A percentile compares a stretch with the other conserved stretches of the same genome.
phyloP scores from a whole-genome alignment of 1,140 invertebrate genomes.

The Rhagoletis pomonella region DNA sequence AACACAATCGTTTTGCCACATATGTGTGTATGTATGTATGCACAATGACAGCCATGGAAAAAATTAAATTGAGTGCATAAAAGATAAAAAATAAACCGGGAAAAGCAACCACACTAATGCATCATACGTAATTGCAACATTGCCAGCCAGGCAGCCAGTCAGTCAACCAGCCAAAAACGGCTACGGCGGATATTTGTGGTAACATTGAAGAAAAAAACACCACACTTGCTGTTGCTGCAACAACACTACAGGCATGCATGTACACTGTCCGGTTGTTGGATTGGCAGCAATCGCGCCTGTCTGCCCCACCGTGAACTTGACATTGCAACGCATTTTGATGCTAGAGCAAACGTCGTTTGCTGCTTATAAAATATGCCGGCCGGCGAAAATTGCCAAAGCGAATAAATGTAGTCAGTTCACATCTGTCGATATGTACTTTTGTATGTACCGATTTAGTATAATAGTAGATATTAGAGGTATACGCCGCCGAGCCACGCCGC shows the following conservation, averaged over 20 bases:
- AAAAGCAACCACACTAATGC: neutral
- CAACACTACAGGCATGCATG: neutral
- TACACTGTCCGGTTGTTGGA: conserved; percentile 3
- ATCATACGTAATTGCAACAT: conserved; percentile 12
- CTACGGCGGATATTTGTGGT: neutral
- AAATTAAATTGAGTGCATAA: neutral
- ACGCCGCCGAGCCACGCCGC: no score
- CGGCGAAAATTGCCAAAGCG: conserved; percentile 17
- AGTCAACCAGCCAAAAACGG: no score
- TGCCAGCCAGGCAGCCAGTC: neutral
- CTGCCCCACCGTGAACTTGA: conserved; percentile 30
- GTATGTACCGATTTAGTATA: no score
- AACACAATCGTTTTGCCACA: neutral
- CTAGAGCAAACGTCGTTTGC: neutral
- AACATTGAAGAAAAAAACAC: neutral
- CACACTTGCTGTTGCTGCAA: neutral
- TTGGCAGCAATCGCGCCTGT: neutral
- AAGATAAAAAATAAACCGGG: neutral
- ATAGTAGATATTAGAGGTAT: no score
- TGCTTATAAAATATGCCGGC: conserved; percentile 23
- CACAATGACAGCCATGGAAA: neutral
- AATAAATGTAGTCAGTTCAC: neutral
- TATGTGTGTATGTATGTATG: neutral
- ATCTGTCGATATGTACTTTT: no score
- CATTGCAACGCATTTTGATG: conserved; percentile 35